Evolutionary conservation across 2,888 invertebrate genomes (phyloP), one percentile per base, ranked within the genome.

Genomic region (Stenolophus ochropezus): DNA sequence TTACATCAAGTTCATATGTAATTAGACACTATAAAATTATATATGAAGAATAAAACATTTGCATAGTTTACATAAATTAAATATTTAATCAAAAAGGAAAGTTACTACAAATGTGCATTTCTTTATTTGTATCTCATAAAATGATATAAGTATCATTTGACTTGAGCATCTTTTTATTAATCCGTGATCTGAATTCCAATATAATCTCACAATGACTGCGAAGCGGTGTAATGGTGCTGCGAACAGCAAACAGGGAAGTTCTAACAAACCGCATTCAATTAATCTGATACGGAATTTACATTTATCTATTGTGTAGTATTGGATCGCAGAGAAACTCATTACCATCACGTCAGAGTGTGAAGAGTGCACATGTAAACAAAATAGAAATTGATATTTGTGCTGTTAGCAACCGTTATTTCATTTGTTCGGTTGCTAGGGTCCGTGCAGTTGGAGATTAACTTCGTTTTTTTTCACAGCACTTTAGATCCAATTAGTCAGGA

Each of bases 341-440:
- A 69, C 49, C 79, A 27, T 79, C 79, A 53, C 71, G 79, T 79
- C 79, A 79, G 79, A 79, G 73, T 81, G 80, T 81, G 73, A 81
- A 81, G 58, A 73, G 74, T 16, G 80, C 80, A 73, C 73, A 33
- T 73, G 73, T 74, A 81, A 81, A 81, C 74, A 81, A 81, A 81
- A 81, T 80, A 51, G 79, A 80, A 71, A 80, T 80, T 80, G 79
- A 80, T 81, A 81, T 81, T 74, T 81, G 42, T 61, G 56, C 27
- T 79, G 42, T 61, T 47, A 23, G 56, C 56, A 21, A 81, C 80
- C 80, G 80, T 81, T 81, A 81, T 81, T 81, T 81, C 80, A 81
- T 73, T 81, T 80, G 65, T 71, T 71, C 42, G 47, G 71, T 20
- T 8, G 5, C 47, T 18, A 20, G 18, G 33, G 27, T 56, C 14